phyloP scores from a whole-genome alignment of 2,797 vertebrate genomes.

The Morelia viridis region DNA sequence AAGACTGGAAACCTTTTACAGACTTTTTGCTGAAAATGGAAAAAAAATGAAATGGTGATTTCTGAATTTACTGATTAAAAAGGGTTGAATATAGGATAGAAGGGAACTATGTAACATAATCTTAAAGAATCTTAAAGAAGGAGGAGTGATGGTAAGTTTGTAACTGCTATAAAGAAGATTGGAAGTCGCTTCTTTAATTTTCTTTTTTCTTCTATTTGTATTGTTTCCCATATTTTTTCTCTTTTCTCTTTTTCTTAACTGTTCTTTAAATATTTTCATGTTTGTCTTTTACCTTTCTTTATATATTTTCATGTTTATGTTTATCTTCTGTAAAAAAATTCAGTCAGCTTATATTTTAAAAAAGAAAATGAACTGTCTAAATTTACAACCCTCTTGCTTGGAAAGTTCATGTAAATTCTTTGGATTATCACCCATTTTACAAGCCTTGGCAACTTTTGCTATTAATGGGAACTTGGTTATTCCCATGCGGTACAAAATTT shows the following conservation, averaged over 20 bases:
- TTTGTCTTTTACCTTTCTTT: not conserved
- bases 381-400: not conserved
- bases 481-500: not conserved
- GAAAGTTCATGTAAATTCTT: not conserved
- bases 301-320: too few species aligned
- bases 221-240: not conserved
- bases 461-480: not conserved
- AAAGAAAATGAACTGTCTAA: not conserved
- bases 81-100: not conserved
- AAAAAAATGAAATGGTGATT: not conserved
- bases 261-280: not conserved
- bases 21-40: not conserved
- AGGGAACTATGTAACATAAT: not conserved
- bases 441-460: not conserved
- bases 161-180: not conserved
- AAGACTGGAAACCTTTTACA: not conserved
- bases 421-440: not conserved
- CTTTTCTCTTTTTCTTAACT: not conserved
- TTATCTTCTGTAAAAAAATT: too few species aligned
- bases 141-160: not conserved
- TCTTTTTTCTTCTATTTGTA: not conserved
- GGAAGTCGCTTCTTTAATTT: not conserved
- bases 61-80: not conserved
- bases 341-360: not conserved
- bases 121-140: not conserved